Base-by-base conservation (phyloP, 2,888 invertebrate genomes). In the Isoperla grammatica region DNA sequence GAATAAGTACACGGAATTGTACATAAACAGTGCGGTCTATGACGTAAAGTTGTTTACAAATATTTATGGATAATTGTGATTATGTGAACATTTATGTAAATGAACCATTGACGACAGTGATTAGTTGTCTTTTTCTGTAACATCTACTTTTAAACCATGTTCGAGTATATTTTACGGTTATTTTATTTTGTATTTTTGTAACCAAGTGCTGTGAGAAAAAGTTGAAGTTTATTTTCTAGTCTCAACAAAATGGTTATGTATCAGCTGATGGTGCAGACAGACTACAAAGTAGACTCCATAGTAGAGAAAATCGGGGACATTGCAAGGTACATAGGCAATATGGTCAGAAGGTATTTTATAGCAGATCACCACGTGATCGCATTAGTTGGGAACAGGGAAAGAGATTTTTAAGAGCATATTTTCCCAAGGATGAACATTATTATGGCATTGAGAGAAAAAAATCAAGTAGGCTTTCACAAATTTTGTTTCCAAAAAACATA, bases 161-260 rank as follows among this genome's bases (percentile, higher is more conserved):
- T 60, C 59, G 45, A 60, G 64, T 64, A 61, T 60, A 64, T 62
- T 62, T 59, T 64, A 61, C 58, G 56, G 64, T 60, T 46, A 59
- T 62, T 64, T 64, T 64, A 59, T 64, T 62, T 62, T 64, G 62
- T 64, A 62, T 62, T 64, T 64, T 64, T 64, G 62, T 64, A 62
- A 64, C 62, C 62, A 64, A 60, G 64, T 64, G 64, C 64, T 64
- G 62, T 64, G 64, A 64, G 56, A 60, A 62, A 60, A 59, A 56
- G 61, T 56, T 57, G 55, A 59, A 63, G 40, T 43, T 57, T 60
- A 54, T 53, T 63, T 61, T 61, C 57, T 63, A 63, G 63, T 59
- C 57, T 59, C 61, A 63, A 61, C 53, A 43, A 57, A 63, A 60
- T 35, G 15, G 17, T 55, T 12, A 23, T 35, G 37, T 12, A 4